Evolutionary conservation across 1,140 invertebrate species (phyloP).

Genomic region (Diachasma alloeum): DNA sequence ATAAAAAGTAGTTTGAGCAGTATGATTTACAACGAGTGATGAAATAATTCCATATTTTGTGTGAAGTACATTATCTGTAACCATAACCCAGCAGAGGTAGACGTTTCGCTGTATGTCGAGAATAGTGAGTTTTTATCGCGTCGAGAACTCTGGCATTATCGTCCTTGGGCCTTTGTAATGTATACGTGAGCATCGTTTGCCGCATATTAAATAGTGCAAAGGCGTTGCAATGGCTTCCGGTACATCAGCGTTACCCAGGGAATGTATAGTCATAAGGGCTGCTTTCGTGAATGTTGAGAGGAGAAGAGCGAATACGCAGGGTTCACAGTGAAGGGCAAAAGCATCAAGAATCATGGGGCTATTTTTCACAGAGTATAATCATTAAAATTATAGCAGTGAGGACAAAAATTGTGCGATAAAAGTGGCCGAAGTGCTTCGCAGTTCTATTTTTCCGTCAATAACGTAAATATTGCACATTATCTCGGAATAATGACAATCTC

Average conservation of each 20-base stretch:
- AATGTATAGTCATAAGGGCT: conserved; percentile 1
- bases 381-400: not conserved
- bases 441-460: not conserved
- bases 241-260: conserved; percentile 19
- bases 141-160: conserved; percentile 21
- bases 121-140: conserved; percentile 21
- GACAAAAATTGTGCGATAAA: not conserved
- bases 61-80: not conserved
- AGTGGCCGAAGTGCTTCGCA: not conserved
- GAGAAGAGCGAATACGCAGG: not conserved
- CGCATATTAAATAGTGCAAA: conserved; percentile 37
- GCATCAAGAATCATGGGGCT: not conserved
- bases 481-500: not conserved
- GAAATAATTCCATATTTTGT: not conserved
- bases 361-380: not conserved
- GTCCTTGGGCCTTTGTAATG: conserved; percentile 28
- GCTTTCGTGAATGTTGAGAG: conserved; percentile 4
- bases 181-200: conserved; percentile 16
- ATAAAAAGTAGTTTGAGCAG: too few relatives aligned
- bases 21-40: not conserved
- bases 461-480: not conserved
- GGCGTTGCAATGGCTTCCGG: conserved; percentile 28
- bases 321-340: not conserved
- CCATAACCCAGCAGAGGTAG: not conserved
- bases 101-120: conserved; percentile 6